Conservation (phyloP, 1,140 invertebrate genomes). For the Goniozus legneri region DNA sequence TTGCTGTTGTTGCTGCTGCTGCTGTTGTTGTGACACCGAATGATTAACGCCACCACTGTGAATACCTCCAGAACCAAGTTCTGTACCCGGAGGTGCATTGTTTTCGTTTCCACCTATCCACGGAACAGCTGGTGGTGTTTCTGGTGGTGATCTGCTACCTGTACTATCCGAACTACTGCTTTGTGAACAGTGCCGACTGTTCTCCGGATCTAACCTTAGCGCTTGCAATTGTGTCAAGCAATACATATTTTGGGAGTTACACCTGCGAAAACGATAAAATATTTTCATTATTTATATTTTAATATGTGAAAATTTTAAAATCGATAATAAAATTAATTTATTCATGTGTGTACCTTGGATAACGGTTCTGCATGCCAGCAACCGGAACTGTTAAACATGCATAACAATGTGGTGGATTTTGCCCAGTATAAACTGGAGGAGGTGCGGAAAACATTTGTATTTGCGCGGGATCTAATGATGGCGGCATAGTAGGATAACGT, state of each 20-base stretch:
- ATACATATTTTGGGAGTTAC: constrained; percentile 46
- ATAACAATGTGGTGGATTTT: constrained; percentile 44
- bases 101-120: constrained; percentile 33
- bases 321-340: too few species aligned
- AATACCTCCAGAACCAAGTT: constrained; percentile 43
- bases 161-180: constrained; percentile 61
- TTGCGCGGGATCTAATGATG: constrained; percentile 33
- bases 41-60: constrained; percentile 41
- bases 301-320: too few species aligned
- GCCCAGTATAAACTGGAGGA: constrained; percentile 42
- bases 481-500: constrained; percentile 45
- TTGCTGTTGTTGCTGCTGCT: constrained; percentile 25
- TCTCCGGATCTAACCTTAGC: constrained; percentile 52
- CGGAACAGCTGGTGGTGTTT: constrained; percentile 57
- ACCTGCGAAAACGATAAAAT: constrained; percentile 32
- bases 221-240: constrained; percentile 50
- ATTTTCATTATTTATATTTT: too few species aligned
- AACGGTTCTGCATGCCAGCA: constrained; percentile 43
- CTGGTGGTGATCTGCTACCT: constrained; percentile 58
- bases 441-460: constrained; percentile 47
- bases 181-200: constrained; percentile 54
- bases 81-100: constrained; percentile 26
- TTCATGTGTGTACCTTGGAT: too few species aligned
- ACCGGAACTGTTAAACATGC: constrained; percentile 45
- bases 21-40: constrained; percentile 24